Conservation (phyloP, 1,140 invertebrate genomes). For the Palaemon carinicauda region DNA sequence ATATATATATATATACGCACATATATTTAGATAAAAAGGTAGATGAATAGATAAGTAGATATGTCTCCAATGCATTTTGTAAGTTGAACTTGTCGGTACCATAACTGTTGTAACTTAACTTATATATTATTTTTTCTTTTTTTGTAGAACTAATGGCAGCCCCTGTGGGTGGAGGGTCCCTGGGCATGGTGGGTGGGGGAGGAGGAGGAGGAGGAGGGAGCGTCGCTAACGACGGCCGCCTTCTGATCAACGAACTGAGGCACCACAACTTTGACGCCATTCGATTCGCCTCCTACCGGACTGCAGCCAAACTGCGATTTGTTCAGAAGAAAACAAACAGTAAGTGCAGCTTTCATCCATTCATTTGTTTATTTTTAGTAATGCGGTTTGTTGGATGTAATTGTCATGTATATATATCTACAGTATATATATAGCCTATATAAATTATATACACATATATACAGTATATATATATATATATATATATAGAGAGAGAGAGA, state of each 20-base stretch:
- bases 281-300: constrained; percentile 95
- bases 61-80: too few relatives aligned
- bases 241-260: constrained; percentile 48
- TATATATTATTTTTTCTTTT: background rate
- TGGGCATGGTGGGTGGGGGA: background rate
- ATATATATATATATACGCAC: too few relatives aligned
- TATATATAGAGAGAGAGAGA: too few relatives aligned
- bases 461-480: too few relatives aligned
- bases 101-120: background rate
- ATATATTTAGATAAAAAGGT: too few relatives aligned
- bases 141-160: constrained; percentile 36
- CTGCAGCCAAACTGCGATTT: constrained; percentile 94
- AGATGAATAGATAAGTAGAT: too few relatives aligned
- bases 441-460: too few relatives aligned
- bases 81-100: background rate
- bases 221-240: constrained; percentile 12
- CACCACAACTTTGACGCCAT: constrained; percentile 80
- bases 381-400: too few relatives aligned
- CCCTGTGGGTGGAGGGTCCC: background rate
- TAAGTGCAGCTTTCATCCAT: constrained; percentile 68
- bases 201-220: background rate
- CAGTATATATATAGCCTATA: too few relatives aligned
- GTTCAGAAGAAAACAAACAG: constrained; percentile 96
- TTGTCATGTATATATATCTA: too few relatives aligned
- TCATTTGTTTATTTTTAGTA: background rate